A percentile compares a stretch with the other conserved stretches of the same genome.
These are phyloP conservation scores for Neodiprion pinetum DNA, from an alignment of 1,140 invertebrate species.

Conservation along the genomic window DNA sequence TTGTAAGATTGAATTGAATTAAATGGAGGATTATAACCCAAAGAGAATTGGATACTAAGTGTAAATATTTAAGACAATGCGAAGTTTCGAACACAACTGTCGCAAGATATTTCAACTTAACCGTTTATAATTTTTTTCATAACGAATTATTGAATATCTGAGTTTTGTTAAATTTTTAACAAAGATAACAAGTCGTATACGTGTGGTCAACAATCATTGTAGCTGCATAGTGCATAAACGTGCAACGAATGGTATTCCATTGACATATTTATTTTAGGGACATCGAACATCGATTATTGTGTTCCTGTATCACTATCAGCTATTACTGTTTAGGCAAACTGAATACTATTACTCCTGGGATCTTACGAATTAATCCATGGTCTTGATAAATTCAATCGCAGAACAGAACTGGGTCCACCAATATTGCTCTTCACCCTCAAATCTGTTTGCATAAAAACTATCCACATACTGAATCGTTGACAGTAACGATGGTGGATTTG, in stretches of 20 bases:
- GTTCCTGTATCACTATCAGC: neutral
- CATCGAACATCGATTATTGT: neutral
- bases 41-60: no score
- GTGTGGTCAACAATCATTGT: neutral
- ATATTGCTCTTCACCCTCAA: conserved; percentile 93
- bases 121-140: no score
- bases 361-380: conserved; percentile 80
- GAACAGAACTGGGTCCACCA: conserved; percentile 99
- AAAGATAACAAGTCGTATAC: no score
- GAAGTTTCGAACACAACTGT: no score
- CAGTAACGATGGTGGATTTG: conserved; percentile 93
- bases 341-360: neutral
- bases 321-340: neutral
- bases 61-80: no score
- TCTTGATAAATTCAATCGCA: conserved; percentile 97
- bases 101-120: no score
- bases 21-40: no score
- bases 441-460: conserved; percentile 84
- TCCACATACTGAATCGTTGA: conserved; percentile 97
- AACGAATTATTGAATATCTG: no score
- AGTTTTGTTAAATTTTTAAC: no score
- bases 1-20: neutral
- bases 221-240: neutral
- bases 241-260: conserved; percentile 4
- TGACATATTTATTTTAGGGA: neutral